Evolutionary conservation across 2,797 vertebrate genomes (phyloP).

Genomic region (Lophura swinhoii): DNA sequence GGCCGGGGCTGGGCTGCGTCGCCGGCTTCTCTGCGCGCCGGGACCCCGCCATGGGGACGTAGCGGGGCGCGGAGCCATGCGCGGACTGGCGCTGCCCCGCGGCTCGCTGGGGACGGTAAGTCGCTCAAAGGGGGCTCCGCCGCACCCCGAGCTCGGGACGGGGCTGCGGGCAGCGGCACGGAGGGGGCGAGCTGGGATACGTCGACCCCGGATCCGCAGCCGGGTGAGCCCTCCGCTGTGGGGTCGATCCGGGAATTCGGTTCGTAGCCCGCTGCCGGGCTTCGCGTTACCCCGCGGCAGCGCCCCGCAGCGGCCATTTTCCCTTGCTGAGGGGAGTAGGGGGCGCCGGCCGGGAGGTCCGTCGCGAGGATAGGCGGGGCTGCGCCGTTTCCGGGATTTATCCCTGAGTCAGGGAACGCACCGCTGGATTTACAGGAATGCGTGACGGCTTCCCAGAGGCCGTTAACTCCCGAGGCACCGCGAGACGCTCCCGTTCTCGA

Average conservation of each 20-base stretch:
- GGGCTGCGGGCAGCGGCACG: neutral
- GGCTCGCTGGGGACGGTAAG: conserved; percentile 19
- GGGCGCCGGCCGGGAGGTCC: no score
- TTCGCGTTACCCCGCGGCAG: neutral
- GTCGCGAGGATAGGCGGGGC: neutral
- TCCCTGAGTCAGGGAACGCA: neutral
- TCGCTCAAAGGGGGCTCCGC: neutral
- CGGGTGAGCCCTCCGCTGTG: neutral
- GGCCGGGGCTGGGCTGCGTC: neutral
- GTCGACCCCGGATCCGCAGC: neutral
- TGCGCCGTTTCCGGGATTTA: neutral
- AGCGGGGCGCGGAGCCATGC: neutral
- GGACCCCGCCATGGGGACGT: neutral
- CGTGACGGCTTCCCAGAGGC: neutral
- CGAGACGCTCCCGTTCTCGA: no score
- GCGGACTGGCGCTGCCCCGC: neutral
- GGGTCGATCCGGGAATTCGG: no score
- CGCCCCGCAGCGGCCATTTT: neutral
- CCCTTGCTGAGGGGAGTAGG: neutral
- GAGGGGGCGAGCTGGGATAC: neutral
- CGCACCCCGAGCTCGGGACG: neutral
- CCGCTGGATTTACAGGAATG: conserved; percentile 1
- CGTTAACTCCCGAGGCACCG: neutral
- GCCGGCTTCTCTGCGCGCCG: neutral
- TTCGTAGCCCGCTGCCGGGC: neutral